Conservation (phyloP, 2,113 vertebrate genomes). For the Tetrax tetrax region DNA sequence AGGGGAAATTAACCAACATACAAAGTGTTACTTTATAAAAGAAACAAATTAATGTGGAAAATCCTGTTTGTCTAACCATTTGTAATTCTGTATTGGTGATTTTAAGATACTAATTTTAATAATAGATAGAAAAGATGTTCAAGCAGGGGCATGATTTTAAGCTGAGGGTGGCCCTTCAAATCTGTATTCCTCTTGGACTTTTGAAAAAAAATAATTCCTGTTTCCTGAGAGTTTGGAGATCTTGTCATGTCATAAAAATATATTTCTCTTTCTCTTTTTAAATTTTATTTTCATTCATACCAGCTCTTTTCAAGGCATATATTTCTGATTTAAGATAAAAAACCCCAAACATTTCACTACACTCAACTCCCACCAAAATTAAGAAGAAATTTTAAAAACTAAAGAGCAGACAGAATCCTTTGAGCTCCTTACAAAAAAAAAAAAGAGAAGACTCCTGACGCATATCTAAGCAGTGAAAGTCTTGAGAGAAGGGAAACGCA, state of each 20-base stretch:
- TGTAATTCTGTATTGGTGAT: background rate
- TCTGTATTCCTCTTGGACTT: background rate
- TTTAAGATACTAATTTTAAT: background rate
- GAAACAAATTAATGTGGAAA: background rate
- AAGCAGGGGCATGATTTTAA: background rate
- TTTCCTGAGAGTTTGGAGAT: background rate
- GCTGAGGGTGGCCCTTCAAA: background rate
- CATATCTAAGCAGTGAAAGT: constrained; percentile 22
- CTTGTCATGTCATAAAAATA: background rate
- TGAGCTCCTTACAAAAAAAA: background rate
- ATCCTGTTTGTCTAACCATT: background rate
- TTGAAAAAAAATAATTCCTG: background rate
- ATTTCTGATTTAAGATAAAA: constrained; percentile 16
- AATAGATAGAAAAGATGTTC: background rate
- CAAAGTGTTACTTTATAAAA: background rate
- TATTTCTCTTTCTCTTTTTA: background rate
- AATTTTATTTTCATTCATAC: background rate
- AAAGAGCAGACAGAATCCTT: background rate
- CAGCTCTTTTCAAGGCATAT: background rate
- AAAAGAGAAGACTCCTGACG: background rate
- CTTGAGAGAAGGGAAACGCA: constrained; percentile 15
- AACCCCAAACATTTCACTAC: background rate
- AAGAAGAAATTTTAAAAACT: constrained; percentile 5
- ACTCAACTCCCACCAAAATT: background rate
- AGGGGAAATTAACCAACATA: constrained; percentile 12